Base-by-base conservation (phyloP, 2,797 vertebrate species). In the Falco concolor region DNA sequence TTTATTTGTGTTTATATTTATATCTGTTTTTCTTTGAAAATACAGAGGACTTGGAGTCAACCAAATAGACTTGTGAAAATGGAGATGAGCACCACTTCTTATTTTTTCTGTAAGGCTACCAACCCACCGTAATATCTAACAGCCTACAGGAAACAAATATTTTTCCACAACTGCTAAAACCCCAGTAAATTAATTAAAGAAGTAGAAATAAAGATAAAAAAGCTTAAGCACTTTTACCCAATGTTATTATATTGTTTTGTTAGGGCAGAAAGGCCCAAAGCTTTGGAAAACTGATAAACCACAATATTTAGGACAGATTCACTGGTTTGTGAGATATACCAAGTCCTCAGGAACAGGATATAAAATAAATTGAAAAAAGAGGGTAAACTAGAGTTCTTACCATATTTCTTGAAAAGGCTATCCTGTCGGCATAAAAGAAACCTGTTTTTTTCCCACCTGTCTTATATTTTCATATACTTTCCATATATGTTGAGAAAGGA, bases 361-460 rank as follows among this genome's bases (percentile, higher is more conserved):
- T 76, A 65, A 91, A 74, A 82, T n/a, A 27, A 74, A 52, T 10
- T 15, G 22, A 5, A 25, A 74, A 18, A 14, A 12, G 4, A 38
- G 10, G 5, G 53, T 24, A 79, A 87, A 57, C 5, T 77, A 19
- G 21, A 65, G 8, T 44, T 83, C 42, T 72, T 77, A 30, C 9
- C 1, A 5, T 28, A 61, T 74, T 84, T 81, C 13, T 57, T 60
- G 23, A 36, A 30, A 75, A 88, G 6, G 12, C 40, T 47, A 45
- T 42, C 30, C 24, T 88, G 9, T 8, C 38, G 67, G 17, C 24
- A 44, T 38, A 38, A 75, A 53, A 86, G 15, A 60, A 32, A 82
- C 8, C 3, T 38, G 4, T 0, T 23, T 59, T 59, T 64, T 81
- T 54, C 12, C 16, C 25, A 54, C 8, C 2, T 45, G 7, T 52